These are phyloP conservation scores for Rhombomys opimus DNA, from an alignment of 2,113 vertebrate species.

Conservation along the genomic window DNA sequence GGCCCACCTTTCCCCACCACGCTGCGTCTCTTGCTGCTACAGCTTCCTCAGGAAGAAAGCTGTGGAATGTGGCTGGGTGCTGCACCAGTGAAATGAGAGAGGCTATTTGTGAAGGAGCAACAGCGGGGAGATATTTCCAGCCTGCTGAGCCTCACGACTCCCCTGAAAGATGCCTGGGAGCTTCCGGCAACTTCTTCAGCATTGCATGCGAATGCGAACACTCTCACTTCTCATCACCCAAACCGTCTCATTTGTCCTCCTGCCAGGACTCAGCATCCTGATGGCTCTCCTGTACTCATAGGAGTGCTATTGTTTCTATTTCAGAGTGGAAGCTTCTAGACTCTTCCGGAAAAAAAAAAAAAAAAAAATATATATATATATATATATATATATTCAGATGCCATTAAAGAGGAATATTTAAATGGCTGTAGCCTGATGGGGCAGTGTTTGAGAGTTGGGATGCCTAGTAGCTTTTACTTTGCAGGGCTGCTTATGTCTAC, in stretches of 20 bases:
- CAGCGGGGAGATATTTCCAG: accelerated
- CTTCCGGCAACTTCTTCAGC: neutral
- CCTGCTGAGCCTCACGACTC: neutral
- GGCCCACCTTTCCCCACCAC: constrained; percentile 64
- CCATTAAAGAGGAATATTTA: too few species aligned
- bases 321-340: neutral
- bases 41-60: constrained; percentile 82
- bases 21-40: constrained; percentile 62
- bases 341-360: neutral
- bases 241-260: neutral
- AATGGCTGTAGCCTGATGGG: neutral
- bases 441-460: neutral
- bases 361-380: too few species aligned
- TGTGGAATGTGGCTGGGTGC: constrained; percentile 83
- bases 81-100: constrained; percentile 76
- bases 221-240: accelerated
- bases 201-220: neutral
- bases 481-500: accelerated
- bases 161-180: neutral
- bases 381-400: neutral
- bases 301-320: neutral
- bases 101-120: neutral
- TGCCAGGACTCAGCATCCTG: neutral
- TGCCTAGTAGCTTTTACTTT: accelerated
- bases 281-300: neutral